A percentile compares a stretch with the other conserved stretches of the same genome.
Evolutionary conservation across 2,888 invertebrate genomes (phyloP).

Genomic region (Caenorhabditis japonica): DNA sequence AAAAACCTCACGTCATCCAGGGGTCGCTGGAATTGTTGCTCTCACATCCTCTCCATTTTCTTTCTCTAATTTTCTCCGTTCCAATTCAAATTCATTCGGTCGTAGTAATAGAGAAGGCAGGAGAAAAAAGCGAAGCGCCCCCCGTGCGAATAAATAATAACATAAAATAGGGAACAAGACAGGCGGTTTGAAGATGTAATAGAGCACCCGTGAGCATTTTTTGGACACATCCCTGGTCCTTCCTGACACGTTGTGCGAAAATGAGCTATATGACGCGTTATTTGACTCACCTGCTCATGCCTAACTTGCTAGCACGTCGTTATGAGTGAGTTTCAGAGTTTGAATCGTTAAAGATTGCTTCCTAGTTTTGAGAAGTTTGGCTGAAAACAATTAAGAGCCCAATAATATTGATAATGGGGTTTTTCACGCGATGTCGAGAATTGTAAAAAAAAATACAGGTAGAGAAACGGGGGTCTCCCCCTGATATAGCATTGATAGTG

Average conservation of each 20-base stretch:
- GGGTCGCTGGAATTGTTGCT: no score
- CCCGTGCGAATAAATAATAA: slow-evolving; percentile 50
- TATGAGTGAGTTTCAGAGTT: slow-evolving; percentile 42
- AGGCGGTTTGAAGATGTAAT: slow-evolving; percentile 42
- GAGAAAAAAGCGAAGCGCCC: not conserved
- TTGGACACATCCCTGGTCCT: slow-evolving; percentile 31
- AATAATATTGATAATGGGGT: no score
- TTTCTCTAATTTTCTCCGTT: not conserved
- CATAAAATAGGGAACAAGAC: slow-evolving; percentile 40
- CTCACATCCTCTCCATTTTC: not conserved
- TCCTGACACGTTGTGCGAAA: not conserved
- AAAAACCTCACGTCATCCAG: no score
- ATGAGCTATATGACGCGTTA: slow-evolving; percentile 39
- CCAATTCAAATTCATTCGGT: no score
- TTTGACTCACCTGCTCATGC: slow-evolving; percentile 45
- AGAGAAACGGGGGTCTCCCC: no score
- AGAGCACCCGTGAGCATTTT: slow-evolving; percentile 55
- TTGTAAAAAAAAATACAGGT: no score
- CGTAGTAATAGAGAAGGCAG: no score
- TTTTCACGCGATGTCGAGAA: no score
- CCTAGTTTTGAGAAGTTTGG: no score
- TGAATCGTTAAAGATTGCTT: no score
- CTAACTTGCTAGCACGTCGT: slow-evolving; percentile 30
- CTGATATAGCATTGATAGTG: no score
- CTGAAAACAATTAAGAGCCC: no score